These are phyloP conservation scores for Lacanobia wlatinum DNA, from an alignment of 2,888 invertebrate genomes.

Conservation along the genomic window DNA sequence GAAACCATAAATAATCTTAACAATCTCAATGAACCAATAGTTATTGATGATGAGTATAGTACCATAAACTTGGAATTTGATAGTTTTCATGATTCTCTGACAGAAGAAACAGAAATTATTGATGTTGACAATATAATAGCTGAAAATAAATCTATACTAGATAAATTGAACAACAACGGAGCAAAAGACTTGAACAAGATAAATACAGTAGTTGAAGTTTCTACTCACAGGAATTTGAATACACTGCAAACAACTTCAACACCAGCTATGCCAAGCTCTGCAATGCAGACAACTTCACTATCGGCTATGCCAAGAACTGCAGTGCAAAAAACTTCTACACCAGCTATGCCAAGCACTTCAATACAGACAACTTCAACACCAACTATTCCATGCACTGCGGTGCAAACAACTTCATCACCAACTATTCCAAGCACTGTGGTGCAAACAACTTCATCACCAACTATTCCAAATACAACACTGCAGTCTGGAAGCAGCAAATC, in stretches of 20 bases:
- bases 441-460: neutral
- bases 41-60: conserved; percentile 64
- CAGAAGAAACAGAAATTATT: conserved; percentile 61
- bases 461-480: neutral
- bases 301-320: neutral
- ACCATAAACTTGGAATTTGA: conserved; percentile 26
- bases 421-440: neutral
- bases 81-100: neutral
- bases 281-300: neutral
- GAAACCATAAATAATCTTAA: conserved; percentile 2
- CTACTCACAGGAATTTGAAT: conserved; percentile 12
- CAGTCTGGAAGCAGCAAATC: neutral
- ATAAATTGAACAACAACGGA: conserved; percentile 37
- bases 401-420: neutral
- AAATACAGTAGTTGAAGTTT: conserved; percentile 49
- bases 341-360: neutral
- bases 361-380: neutral
- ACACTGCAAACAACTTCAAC: neutral
- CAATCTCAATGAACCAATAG: conserved; percentile 31
- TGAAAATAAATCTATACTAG: conserved; percentile 67
- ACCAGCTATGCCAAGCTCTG: neutral
- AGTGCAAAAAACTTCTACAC: neutral
- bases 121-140: conserved; percentile 75
- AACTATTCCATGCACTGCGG: neutral
- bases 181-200: conserved; percentile 6